Evolutionary conservation across 2,888 invertebrate genomes (phyloP).

Genomic region (Macrosiphum euphorbiae): DNA sequence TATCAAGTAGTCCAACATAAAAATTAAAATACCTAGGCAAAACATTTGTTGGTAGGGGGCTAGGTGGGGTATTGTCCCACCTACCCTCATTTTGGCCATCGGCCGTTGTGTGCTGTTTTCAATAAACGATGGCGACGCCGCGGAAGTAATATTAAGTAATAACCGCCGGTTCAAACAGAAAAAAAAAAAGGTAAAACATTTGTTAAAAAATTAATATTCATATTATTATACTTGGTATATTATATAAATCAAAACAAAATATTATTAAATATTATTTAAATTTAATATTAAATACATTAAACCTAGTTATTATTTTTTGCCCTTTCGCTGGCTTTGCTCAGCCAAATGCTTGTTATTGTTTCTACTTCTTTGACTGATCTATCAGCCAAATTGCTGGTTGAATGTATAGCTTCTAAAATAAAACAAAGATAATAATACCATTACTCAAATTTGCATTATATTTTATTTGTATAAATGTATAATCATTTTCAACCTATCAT

Average conservation of each 20-base stretch:
- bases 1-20: no score
- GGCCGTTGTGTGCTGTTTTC: no score
- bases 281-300: neutral
- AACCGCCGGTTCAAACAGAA: no score
- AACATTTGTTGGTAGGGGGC: no score
- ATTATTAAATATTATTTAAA: neutral
- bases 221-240: neutral
- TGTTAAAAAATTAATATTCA: neutral
- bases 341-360: neutral
- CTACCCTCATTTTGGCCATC: no score
- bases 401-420: neutral
- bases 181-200: neutral
- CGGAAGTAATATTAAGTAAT: no score
- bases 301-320: neutral
- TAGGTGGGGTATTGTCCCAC: no score
- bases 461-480: no score
- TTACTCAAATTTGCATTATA: no score
- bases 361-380: neutral
- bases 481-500: no score
- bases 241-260: neutral
- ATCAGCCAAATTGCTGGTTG: neutral
- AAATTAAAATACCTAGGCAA: no score
- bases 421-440: neutral
- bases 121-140: no score
- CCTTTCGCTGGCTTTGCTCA: neutral